Conservation (phyloP, 2,888 invertebrate species). For the Eucriotettix oculatus region DNA sequence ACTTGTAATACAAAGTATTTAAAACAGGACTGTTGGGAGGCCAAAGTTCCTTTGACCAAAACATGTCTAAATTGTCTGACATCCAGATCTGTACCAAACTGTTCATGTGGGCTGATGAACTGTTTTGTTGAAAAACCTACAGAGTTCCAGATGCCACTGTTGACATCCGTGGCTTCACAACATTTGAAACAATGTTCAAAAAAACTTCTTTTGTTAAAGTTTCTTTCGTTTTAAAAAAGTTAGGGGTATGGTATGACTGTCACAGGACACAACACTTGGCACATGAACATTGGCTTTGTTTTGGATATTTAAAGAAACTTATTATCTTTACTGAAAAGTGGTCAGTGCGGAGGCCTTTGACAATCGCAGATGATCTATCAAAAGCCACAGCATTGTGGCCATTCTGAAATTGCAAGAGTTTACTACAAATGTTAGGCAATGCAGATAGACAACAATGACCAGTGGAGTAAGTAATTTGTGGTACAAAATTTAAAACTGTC, state of each 20-base stretch:
- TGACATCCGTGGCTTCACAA: neutral
- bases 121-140: neutral
- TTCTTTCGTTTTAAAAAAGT: neutral
- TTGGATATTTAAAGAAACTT: neutral
- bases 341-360: neutral
- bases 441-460: neutral
- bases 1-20: too few relatives aligned
- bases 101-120: too few relatives aligned
- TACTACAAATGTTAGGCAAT: neutral
- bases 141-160: neutral
- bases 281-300: neutral
- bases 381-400: neutral
- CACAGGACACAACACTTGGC: neutral
- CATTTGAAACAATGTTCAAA: neutral
- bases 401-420: neutral
- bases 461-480: neutral
- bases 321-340: neutral
- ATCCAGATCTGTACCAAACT: too few relatives aligned
- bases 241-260: too few relatives aligned
- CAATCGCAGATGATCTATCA: neutral
- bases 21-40: too few relatives aligned
- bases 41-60: too few relatives aligned
- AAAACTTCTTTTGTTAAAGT: neutral
- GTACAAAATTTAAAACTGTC: neutral
- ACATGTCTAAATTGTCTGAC: too few relatives aligned